Conservation (phyloP, 2,113 vertebrate species). For the Asarcornis scutulata region DNA sequence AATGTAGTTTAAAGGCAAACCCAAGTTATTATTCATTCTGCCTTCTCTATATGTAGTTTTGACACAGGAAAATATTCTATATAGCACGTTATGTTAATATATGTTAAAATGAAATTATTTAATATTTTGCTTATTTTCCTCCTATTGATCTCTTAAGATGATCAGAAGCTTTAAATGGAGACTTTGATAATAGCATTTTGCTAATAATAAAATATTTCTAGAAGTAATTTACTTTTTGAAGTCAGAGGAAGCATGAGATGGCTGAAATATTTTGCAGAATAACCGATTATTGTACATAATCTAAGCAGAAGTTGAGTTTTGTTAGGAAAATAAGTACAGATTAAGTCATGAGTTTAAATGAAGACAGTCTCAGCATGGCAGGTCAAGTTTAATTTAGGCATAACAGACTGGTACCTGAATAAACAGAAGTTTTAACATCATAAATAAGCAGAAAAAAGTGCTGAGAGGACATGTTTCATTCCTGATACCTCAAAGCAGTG, state of each 20-base stretch:
- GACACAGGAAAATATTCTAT: background rate
- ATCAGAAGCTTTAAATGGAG: background rate
- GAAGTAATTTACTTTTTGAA: background rate
- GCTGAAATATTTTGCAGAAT: background rate
- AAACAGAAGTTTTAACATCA: background rate
- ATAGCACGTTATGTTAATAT: background rate
- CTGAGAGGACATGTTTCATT: background rate
- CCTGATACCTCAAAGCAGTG: background rate
- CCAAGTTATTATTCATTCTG: background rate
- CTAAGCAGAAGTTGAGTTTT: background rate
- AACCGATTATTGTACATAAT: background rate
- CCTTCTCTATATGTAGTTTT: background rate
- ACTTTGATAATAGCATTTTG: background rate
- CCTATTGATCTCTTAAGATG: background rate
- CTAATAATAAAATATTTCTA: constrained; percentile 1
- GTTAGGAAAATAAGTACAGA: background rate
- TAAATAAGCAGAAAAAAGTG: background rate
- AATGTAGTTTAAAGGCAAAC: constrained; percentile 9
- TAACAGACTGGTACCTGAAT: background rate
- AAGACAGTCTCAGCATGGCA: background rate
- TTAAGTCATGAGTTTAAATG: background rate
- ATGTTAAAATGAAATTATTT: background rate
- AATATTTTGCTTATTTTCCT: background rate
- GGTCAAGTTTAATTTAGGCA: background rate
- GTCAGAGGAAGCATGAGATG: background rate